Base-by-base conservation (phyloP, 1,140 invertebrate species). In the Chelonus insularis region DNA sequence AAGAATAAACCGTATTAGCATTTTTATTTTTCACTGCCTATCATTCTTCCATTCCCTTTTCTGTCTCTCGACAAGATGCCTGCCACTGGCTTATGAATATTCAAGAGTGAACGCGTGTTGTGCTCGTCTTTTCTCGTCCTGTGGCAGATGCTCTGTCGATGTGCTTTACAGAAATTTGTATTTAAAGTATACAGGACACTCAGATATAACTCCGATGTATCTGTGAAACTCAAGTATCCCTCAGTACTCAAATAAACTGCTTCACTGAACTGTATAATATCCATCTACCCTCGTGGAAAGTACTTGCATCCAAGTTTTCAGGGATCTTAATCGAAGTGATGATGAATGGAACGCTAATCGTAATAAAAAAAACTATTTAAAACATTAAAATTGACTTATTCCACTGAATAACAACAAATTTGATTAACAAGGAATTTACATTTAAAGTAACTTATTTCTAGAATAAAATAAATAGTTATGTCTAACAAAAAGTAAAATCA, bases 71-170 rank as follows among this genome's bases (percentile, higher is more conserved):
- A 52, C 50, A 32, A 52, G 50, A 52, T 14, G 14, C 32, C 52
- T 56, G 43, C 41, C 60, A 47, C 43, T 62, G 11, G 11, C 43
- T 63, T 47, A 57, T 63, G 61, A 63, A 63, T 63, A 63, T 63
- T 63, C 61, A 63, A 36, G 39, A 45, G 47, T 16, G 50, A 41
- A 45, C 45, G 51, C 37, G 61, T 56, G 50, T 61, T 36, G 29
- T 56, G 16, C 47, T 50, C 48, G 32, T 51, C 37, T 37, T 36
- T 12, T 32, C 60, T 39, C 60, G 20, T 51, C 34, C 23, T 29
- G 52, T 55, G 23, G 54, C 52, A 37, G 43, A 56, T 36, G 52
- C 41, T 23, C n/a, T 41, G 39, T 56, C 48, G 12, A 52, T 47
- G 32, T 60, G 47, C 57, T 25, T 4, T 20, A 60, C 47, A 45